Conservation (phyloP, 1,140 invertebrate species). For the Aphidius gifuensis region DNA sequence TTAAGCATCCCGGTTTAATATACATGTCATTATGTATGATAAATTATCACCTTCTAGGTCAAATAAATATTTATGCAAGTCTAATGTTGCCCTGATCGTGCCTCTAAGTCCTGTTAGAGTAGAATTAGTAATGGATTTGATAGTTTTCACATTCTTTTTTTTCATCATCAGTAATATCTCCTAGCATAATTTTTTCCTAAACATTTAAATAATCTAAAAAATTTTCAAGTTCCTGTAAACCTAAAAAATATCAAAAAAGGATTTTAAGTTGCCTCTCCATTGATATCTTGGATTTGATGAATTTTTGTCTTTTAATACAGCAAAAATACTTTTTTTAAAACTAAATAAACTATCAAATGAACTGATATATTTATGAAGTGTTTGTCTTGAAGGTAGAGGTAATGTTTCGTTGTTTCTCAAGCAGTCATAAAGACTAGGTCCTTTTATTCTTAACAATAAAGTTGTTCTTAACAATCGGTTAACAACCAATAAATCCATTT, state of each 20-base stretch:
- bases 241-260: background rate
- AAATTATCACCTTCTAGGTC: conserved; percentile 7
- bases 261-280: background rate
- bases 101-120: conserved; percentile 10
- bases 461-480: too few relatives aligned
- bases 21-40: conserved; percentile 19
- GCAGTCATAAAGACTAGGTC: too few relatives aligned
- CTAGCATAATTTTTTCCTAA: background rate
- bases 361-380: too few relatives aligned
- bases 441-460: too few relatives aligned
- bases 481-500: too few relatives aligned
- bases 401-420: too few relatives aligned
- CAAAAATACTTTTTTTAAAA: background rate
- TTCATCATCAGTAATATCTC: background rate
- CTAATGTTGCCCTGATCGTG: conserved; percentile 9
- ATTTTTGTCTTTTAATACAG: background rate
- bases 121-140: background rate
- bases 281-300: background rate
- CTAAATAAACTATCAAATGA: too few relatives aligned
- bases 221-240: background rate
- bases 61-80: conserved; percentile 16
- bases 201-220: background rate
- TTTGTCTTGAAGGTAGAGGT: too few relatives aligned
- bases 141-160: background rate
- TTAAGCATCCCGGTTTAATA: conserved; percentile 16